phyloP scores from a whole-genome alignment of 1,140 invertebrate species.

The Agrypnia vestita region DNA sequence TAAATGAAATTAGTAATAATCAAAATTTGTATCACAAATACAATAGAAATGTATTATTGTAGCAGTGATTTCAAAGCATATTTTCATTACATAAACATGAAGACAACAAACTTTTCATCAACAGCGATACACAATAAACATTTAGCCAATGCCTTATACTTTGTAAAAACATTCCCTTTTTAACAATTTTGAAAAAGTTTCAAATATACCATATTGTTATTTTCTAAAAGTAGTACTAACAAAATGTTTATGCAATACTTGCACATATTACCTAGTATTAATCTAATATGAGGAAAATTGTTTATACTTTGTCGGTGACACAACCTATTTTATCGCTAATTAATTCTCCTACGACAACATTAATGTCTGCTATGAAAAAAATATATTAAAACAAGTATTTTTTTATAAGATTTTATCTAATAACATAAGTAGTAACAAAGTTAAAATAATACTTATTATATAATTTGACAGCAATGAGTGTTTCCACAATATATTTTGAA shows the following conservation, averaged over 20 bases:
- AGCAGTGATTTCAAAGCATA: neutral
- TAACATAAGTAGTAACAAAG: no score
- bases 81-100: neutral
- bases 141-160: slow-evolving; percentile 37
- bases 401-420: no score
- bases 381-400: neutral
- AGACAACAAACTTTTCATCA: slow-evolving; percentile 31
- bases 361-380: slow-evolving; percentile 18
- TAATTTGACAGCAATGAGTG: no score
- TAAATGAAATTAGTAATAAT: no score
- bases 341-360: slow-evolving; percentile 23
- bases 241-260: neutral
- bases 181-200: slow-evolving; percentile 9
- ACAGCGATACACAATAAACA: slow-evolving; percentile 39
- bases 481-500: no score
- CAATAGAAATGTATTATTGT: neutral
- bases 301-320: slow-evolving; percentile 35
- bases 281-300: slow-evolving; percentile 23
- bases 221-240: slow-evolving; percentile 14
- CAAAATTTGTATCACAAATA: no score
- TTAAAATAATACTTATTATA: no score
- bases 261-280: neutral
- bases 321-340: slow-evolving; percentile 37
- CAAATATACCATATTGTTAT: slow-evolving; percentile 31
- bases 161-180: slow-evolving; percentile 30